These are phyloP conservation scores for Melanophora roralis DNA, from an alignment of 2,888 invertebrate species.

Conservation along the genomic window DNA sequence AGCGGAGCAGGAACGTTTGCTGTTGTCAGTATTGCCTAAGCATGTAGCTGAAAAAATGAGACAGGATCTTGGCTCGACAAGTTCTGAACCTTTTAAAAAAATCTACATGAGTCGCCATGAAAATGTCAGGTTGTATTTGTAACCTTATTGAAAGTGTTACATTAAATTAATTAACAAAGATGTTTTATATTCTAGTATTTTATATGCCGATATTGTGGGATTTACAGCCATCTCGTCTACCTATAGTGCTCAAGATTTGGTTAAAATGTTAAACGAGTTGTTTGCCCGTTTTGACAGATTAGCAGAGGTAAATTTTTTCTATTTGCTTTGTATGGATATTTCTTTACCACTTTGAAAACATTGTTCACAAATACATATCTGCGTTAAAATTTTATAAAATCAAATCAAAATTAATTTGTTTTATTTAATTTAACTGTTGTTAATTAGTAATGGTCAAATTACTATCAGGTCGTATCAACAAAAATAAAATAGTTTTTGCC, in stretches of 20 bases:
- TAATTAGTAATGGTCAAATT: conserved; percentile 40
- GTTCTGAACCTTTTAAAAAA: conserved; percentile 94
- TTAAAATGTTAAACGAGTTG: conserved; percentile 95
- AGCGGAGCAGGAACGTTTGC: conserved; percentile 93
- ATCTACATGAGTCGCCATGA: conserved; percentile 98
- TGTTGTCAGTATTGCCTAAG: conserved; percentile 95
- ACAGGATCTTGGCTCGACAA: conserved; percentile 92
- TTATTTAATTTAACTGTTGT: conserved; percentile 1
- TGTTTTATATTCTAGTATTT: conserved; percentile 90
- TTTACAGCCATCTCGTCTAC: conserved; percentile 97
- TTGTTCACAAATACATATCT: background rate
- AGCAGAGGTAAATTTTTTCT: conserved; percentile 81
- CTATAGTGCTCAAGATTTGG: conserved; percentile 96
- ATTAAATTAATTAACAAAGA: no score
- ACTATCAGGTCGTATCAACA: no score
- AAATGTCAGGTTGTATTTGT: conserved; percentile 87
- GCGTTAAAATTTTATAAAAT: background rate
- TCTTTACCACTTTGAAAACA: background rate
- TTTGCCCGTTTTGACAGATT: conserved; percentile 97
- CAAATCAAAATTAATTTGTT: conserved; percentile 4
- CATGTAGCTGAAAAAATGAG: conserved; percentile 98
- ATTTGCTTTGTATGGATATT: background rate
- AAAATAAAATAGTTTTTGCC: no score
- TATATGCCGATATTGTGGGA: conserved; percentile 98
- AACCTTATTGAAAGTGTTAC: no score